Evolutionary conservation across 1,140 invertebrate species (phyloP), one percentile per base, ranked within the genome.

Genomic region (Maconellicoccus hirsutus): DNA sequence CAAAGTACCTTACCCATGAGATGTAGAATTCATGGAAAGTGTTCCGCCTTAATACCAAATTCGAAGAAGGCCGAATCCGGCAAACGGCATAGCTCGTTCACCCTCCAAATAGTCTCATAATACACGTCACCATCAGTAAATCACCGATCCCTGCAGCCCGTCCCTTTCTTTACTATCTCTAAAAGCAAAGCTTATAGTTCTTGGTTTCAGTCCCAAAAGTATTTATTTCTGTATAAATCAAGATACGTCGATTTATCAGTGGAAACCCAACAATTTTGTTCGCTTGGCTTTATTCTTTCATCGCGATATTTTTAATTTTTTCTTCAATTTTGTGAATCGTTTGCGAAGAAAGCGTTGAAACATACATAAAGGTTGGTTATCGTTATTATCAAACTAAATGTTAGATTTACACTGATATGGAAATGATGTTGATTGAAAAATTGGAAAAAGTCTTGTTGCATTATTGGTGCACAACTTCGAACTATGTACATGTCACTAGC

Each of bases 241-340:
- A 66, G 19, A 3, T 23, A 12, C 25, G 61, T 16, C 61, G 61
- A 66, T 66, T 66, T 66, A 66, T 66, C 61, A n/a, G n/a, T n/a
- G n/a, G n/a, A n/a, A n/a, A n/a, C n/a, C n/a, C n/a, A n/a, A n/a
- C n/a, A n/a, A n/a, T n/a, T n/a, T n/a, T n/a, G n/a, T n/a, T n/a
- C n/a, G n/a, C n/a, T n/a, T n/a, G n/a, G n/a, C n/a, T n/a, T n/a
- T n/a, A 6, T 79, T 77, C 76, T 79, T 78, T 0, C 23, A 72
- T 33, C 73, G 81, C 4, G 79, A 83, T 74, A 75, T 73, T 25
- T 77, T 76, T 70, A 79, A 77, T 61, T 75, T 79, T 10, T 83
- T 82, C 75, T 71, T 74, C 12, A 81, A 79, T 74, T 77, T 75
- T 74, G 73, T 82, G 71, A 39, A 76, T 25, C 70, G 69, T 29